Evolutionary conservation across 2,113 vertebrate genomes (phyloP).

Genomic region (Athene noctua): DNA sequence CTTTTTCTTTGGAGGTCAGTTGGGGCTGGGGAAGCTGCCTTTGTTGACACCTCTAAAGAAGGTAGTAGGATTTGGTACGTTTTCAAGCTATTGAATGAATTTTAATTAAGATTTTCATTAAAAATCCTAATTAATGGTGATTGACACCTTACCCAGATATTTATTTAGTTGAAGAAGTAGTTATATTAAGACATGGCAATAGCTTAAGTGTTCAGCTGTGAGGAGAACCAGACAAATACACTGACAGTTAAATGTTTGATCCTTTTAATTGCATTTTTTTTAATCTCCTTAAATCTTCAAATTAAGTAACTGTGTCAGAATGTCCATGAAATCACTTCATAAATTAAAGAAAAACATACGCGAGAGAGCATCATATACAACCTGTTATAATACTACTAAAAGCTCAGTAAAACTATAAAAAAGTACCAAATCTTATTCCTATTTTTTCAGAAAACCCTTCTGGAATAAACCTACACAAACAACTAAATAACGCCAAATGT

Average conservation of each 20-base stretch:
- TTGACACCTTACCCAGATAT: constrained; percentile 12
- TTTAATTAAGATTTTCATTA: constrained; percentile 36
- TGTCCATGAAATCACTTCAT: constrained; percentile 11
- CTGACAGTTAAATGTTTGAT: not conserved
- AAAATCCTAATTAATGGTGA: constrained; percentile 22
- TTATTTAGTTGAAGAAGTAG: not conserved
- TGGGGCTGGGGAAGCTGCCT: not conserved
- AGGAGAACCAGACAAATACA: not conserved
- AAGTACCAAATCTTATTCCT: not conserved
- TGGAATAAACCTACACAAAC: not conserved
- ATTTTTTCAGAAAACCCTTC: not conserved
- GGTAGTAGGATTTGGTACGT: not conserved
- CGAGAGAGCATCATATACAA: not conserved
- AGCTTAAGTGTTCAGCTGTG: not conserved
- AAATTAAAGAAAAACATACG: not conserved
- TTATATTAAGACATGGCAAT: not conserved
- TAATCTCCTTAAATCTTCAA: constrained; percentile 5
- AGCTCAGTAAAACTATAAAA: not conserved
- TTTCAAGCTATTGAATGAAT: not conserved
- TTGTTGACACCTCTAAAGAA: not conserved
- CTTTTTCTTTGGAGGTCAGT: not conserved
- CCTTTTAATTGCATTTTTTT: constrained; percentile 4
- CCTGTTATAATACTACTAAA: not conserved
- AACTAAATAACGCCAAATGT: not conserved
- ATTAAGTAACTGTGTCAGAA: constrained; percentile 15